Evolutionary conservation across 2,113 vertebrate genomes (phyloP).

Genomic region (Ictidomys tridecemlineatus): DNA sequence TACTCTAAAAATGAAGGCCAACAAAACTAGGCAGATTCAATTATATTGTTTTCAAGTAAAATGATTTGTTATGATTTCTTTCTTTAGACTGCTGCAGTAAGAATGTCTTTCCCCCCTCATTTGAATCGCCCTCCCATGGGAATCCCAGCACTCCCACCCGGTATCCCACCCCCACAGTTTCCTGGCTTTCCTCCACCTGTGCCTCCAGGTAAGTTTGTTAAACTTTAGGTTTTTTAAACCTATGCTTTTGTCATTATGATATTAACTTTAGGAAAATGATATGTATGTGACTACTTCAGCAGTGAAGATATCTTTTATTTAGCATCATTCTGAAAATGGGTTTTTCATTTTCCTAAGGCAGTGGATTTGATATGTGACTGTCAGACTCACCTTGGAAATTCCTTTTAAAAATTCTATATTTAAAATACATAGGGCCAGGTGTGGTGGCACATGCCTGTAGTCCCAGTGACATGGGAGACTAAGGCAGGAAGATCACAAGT

Average conservation of each 20-base stretch:
- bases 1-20: conserved; percentile 83
- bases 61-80: conserved; percentile 74
- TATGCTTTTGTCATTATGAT: background rate
- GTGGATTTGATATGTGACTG: background rate
- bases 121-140: conserved; percentile 96
- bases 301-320: background rate
- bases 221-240: conserved; percentile 10
- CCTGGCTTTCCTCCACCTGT: conserved; percentile 96
- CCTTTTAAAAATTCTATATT: background rate
- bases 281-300: background rate
- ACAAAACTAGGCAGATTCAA: conserved; percentile 66
- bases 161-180: conserved; percentile 97
- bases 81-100: conserved; percentile 89
- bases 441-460: too few species aligned
- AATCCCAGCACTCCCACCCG: conserved; percentile 95
- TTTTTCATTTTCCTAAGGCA: conserved; percentile 35
- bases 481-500: too few species aligned
- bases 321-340: background rate
- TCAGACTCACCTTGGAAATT: background rate
- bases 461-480: too few species aligned
- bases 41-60: conserved; percentile 73
- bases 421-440: background rate
- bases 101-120: conserved; percentile 98
- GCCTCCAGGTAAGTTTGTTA: conserved; percentile 91
- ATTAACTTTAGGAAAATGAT: background rate